Conservation (phyloP, 2,888 invertebrate species). For the Ormyrus pomaceus region DNA sequence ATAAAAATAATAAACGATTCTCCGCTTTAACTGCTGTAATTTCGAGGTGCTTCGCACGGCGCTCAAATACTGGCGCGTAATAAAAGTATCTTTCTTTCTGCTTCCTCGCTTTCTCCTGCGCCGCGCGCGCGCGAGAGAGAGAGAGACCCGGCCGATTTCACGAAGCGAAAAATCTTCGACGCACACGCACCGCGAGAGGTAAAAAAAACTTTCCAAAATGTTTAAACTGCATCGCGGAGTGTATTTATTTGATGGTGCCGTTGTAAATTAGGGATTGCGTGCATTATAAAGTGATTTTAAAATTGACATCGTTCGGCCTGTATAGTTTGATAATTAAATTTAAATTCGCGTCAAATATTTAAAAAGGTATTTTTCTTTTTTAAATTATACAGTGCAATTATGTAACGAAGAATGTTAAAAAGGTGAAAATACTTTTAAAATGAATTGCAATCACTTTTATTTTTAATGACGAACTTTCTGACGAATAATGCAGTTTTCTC, state of each 20-base stretch:
- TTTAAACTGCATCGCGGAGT: neutral
- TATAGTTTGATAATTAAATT: too few species aligned
- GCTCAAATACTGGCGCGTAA: constrained; percentile 45
- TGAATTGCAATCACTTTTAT: too few species aligned
- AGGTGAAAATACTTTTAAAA: too few species aligned
- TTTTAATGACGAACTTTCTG: too few species aligned
- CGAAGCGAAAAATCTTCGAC: constrained; percentile 36
- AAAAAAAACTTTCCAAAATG: constrained; percentile 41
- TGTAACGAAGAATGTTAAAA: too few species aligned
- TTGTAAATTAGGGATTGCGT: neutral
- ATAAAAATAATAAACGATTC: constrained; percentile 31
- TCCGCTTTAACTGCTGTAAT: constrained; percentile 46
- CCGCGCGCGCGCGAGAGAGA: neutral
- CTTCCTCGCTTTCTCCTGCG: constrained; percentile 43
- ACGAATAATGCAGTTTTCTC: too few species aligned
- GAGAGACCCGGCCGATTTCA: constrained; percentile 15
- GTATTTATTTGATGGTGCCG: neutral
- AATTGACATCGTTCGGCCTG: too few species aligned
- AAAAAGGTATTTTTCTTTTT: too few species aligned
- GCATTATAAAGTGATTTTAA: neutral
- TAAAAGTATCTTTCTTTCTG: constrained; percentile 48
- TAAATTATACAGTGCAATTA: too few species aligned
- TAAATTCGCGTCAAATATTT: too few species aligned
- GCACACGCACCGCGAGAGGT: constrained; percentile 1
- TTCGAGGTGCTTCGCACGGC: constrained; percentile 28